Evolutionary conservation across 2,797 vertebrate species (phyloP).

Genomic region (Argyrosomus regius): DNA sequence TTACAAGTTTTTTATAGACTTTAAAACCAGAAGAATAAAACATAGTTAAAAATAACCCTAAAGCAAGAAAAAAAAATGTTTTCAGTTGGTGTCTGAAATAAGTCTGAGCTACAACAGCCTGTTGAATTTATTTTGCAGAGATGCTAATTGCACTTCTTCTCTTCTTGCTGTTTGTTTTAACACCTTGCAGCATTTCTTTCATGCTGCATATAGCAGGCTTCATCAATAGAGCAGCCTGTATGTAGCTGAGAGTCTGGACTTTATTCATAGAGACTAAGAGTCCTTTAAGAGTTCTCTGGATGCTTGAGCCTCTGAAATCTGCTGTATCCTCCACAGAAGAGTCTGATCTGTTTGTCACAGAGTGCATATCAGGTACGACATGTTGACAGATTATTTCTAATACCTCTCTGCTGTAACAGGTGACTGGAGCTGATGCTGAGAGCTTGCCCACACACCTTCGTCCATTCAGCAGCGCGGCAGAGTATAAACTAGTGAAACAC

Average conservation of each 20-base stretch:
- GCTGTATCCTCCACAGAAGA: background rate
- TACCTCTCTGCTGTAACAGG: slow-evolving; percentile 27
- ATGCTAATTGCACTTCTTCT: background rate
- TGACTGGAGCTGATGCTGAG: slow-evolving; percentile 5
- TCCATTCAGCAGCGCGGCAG: slow-evolving; percentile 88
- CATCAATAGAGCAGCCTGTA: too few species aligned
- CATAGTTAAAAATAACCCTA: background rate
- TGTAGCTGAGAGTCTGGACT: too few species aligned
- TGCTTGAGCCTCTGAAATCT: background rate
- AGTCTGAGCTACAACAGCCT: too few species aligned
- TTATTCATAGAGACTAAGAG: too few species aligned
- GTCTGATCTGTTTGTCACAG: background rate
- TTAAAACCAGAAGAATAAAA: background rate
- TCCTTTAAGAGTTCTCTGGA: too few species aligned
- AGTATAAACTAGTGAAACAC: slow-evolving; percentile 89
- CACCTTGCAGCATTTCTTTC: too few species aligned
- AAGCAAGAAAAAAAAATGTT: background rate
- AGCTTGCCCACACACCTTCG: slow-evolving; percentile 86
- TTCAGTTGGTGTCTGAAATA: background rate
- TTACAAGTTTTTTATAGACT: background rate
- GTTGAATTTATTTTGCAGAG: background rate
- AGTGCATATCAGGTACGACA: background rate
- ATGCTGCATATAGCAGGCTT: too few species aligned
- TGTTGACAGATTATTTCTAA: background rate
- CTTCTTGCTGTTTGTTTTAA: background rate